These are phyloP conservation scores for Amphipoea lucens DNA, from an alignment of 2,888 invertebrate species.

Conservation along the genomic window DNA sequence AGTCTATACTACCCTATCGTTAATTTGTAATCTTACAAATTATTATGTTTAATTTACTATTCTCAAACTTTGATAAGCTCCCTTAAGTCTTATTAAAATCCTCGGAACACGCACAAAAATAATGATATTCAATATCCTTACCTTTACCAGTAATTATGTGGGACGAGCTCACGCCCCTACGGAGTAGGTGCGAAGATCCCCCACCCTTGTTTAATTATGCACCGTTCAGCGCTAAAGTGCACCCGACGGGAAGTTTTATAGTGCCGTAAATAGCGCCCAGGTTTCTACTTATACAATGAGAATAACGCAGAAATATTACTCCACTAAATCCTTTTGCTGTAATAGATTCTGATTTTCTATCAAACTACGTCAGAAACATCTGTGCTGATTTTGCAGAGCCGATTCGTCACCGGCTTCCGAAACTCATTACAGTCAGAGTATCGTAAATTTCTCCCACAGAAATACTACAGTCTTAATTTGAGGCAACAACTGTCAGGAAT, in stretches of 20 bases:
- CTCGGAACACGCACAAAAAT: constrained; percentile 51
- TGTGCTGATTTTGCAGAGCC: constrained; percentile 4
- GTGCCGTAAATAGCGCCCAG: constrained; percentile 63
- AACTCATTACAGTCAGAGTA: constrained; percentile 32
- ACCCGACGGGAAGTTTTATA: constrained; percentile 77
- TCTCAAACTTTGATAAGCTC: constrained; percentile 10
- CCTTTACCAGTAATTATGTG: constrained; percentile 67
- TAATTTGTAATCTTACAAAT: not conserved
- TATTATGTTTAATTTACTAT: constrained; percentile 1
- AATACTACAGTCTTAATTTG: constrained; percentile 48
- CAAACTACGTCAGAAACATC: constrained; percentile 22
- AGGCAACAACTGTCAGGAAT: constrained; percentile 36
- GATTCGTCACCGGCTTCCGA: constrained; percentile 48
- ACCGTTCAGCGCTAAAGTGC: constrained; percentile 75
- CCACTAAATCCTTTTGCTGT: constrained; percentile 31
- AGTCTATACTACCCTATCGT: not conserved
- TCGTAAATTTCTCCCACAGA: constrained; percentile 47
- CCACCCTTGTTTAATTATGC: constrained; percentile 80
- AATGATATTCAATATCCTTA: constrained; percentile 59
- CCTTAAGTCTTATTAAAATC: constrained; percentile 27
- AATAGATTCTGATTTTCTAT: constrained; percentile 29
- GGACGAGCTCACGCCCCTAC: constrained; percentile 57
- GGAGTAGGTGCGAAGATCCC: constrained; percentile 67
- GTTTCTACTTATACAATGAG: constrained; percentile 59
- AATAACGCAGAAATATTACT: constrained; percentile 57